These are phyloP conservation scores for Drosophila bocqueti DNA, from an alignment of 1,140 invertebrate genomes.

Conservation along the genomic window DNA sequence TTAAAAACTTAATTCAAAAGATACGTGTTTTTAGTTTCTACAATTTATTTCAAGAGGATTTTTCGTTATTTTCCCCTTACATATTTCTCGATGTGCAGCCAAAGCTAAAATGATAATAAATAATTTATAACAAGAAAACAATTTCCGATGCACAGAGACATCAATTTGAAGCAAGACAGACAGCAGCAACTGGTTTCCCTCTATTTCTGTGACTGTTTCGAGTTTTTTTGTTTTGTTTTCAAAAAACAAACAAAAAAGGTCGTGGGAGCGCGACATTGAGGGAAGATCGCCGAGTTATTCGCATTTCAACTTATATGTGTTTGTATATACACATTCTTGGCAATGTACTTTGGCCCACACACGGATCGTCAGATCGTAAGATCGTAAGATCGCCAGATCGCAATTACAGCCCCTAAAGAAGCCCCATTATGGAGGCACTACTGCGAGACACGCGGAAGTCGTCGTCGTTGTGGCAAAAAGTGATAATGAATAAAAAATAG, in stretches of 20 bases:
- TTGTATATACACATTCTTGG: conserved; percentile 21
- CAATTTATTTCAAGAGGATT: neutral
- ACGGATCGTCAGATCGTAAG: conserved; percentile 8
- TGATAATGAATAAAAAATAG: conserved; percentile 28
- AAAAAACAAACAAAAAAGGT: conserved; percentile 39
- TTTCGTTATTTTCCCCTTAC: neutral
- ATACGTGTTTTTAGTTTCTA: no score
- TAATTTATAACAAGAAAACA: conserved; percentile 35
- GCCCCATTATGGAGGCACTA: conserved; percentile 22
- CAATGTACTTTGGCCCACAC: conserved; percentile 45
- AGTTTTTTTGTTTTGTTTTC: conserved; percentile 11
- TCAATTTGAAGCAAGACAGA: conserved; percentile 15
- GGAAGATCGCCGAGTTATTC: conserved; percentile 36
- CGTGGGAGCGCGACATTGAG: conserved; percentile 73
- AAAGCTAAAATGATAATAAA: conserved; percentile 16
- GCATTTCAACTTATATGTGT: conserved; percentile 2
- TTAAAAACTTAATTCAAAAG: neutral
- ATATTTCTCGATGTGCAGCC: neutral
- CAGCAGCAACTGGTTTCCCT: conserved; percentile 33
- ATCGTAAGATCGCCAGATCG: conserved; percentile 1
- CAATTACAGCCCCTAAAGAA: conserved; percentile 40
- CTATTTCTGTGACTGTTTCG: conserved; percentile 35
- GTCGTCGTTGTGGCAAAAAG: conserved; percentile 23
- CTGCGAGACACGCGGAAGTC: conserved; percentile 27
- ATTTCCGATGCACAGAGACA: conserved; percentile 35